Percentiles rank a stretch among this genome's conserved stretches.
Conservation (phyloP, 1,140 invertebrate genomes). For the Habropoda laboriosa region DNA sequence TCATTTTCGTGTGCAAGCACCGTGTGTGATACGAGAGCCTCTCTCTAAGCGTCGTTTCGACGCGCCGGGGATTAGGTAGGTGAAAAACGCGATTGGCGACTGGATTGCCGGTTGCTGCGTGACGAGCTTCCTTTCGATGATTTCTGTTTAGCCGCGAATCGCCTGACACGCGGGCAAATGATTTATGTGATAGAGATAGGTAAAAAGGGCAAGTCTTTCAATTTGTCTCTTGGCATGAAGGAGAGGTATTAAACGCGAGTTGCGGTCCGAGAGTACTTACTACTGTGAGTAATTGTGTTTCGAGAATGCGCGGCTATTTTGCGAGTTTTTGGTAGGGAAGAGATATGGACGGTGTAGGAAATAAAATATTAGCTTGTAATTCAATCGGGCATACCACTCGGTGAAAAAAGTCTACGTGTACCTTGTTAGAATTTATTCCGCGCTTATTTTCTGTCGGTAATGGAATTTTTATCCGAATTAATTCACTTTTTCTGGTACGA, state of each 20-base stretch:
- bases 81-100: not conserved
- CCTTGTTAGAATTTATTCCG: no score
- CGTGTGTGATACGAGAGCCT: not conserved
- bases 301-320: not conserved
- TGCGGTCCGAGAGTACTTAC: not conserved
- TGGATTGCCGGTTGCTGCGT: not conserved
- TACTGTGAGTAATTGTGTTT: not conserved
- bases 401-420: no score
- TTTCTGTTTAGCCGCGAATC: slow-evolving; percentile 10
- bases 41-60: not conserved
- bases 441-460: no score
- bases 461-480: no score
- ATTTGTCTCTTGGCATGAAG: slow-evolving; percentile 2
- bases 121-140: not conserved
- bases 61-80: not conserved
- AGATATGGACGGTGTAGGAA: no score
- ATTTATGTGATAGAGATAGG: slow-evolving; percentile 11
- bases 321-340: no score
- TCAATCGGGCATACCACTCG: no score
- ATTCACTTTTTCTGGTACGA: no score
- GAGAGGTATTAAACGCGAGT: not conserved
- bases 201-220: slow-evolving; percentile 12
- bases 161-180: not conserved
- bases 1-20: slow-evolving; percentile 10
- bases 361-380: no score